Conservation (phyloP, 2,797 vertebrate genomes). For the Otolemur crassicaudatus region DNA sequence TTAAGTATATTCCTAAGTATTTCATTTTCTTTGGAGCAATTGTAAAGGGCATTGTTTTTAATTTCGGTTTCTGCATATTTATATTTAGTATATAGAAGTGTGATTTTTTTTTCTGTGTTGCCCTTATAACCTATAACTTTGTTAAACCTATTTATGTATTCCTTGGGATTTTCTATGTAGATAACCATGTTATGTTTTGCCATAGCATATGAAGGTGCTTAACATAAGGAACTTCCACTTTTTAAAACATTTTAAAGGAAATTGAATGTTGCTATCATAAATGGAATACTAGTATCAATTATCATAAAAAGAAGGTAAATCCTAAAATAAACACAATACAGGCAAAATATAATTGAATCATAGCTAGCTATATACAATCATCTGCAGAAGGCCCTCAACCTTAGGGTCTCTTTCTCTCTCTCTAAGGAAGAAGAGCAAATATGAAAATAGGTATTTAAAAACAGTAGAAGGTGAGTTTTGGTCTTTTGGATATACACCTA, state of each 20-base stretch:
- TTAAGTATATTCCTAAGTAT: neutral
- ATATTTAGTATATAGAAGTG: neutral
- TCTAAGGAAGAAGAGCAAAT: neutral
- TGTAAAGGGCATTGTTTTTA: neutral
- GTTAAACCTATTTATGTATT: neutral
- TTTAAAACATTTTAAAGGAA: neutral
- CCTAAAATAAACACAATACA: neutral
- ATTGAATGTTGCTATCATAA: neutral
- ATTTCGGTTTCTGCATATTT: neutral
- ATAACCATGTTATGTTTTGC: neutral
- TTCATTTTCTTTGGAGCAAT: neutral
- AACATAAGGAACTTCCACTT: no score
- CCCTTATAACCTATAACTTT: neutral
- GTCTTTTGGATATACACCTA: no score
- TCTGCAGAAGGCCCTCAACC: neutral
- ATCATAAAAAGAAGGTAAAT: neutral
- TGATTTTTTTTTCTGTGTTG: neutral
- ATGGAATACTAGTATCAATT: neutral
- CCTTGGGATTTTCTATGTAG: neutral
- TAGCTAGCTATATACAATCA: neutral
- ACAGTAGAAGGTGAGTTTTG: no score
- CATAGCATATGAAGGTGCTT: no score
- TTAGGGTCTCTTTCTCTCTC: neutral
- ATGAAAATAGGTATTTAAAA: neutral
- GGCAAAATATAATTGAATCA: neutral